Conservation (phyloP, 2,888 invertebrate species). For the Metopia argyrocephala region DNA sequence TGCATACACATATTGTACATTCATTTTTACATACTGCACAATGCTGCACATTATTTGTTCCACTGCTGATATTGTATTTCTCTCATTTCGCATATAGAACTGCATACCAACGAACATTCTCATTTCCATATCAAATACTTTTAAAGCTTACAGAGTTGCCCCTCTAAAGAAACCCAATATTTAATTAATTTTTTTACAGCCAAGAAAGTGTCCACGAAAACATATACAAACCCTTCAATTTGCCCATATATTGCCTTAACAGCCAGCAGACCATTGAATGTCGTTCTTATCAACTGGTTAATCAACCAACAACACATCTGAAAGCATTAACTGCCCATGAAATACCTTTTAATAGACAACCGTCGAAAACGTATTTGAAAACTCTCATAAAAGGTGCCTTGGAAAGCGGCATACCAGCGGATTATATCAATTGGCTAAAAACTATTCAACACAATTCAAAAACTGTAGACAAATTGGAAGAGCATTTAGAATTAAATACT, state of each 20-base stretch:
- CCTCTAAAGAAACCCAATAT: neutral
- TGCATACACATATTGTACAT: neutral
- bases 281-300: constrained; percentile 86
- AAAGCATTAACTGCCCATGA: constrained; percentile 70
- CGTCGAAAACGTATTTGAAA: constrained; percentile 87
- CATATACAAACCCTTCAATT: constrained; percentile 56
- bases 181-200: constrained; percentile 32
- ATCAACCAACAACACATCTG: constrained; percentile 79
- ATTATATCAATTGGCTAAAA: constrained; percentile 85
- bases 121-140: neutral
- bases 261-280: constrained; percentile 76
- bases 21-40: neutral
- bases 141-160: neutral
- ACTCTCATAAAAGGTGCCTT: constrained; percentile 75
- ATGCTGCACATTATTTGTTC: too few species aligned
- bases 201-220: constrained; percentile 65
- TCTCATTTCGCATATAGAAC: too few species aligned
- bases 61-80: too few species aligned
- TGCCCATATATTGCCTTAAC: constrained; percentile 48
- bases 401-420: constrained; percentile 82
- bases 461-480: constrained; percentile 79
- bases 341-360: constrained; percentile 83
- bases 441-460: constrained; percentile 87
- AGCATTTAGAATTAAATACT: constrained; percentile 74
- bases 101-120: neutral